Conservation (phyloP, 2,888 invertebrate species). For the Drosophila rubida region DNA sequence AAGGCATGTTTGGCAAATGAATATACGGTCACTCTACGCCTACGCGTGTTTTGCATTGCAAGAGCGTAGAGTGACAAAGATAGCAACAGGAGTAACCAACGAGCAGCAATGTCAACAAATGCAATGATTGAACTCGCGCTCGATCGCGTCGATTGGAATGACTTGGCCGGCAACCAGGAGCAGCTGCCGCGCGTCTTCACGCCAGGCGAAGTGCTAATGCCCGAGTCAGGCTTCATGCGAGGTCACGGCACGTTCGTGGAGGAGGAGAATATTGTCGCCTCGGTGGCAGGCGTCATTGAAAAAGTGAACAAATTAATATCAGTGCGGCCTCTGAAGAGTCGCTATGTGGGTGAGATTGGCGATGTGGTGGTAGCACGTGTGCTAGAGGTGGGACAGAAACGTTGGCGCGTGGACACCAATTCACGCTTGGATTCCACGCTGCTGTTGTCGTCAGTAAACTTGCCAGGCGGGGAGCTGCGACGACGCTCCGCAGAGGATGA, state of each 20-base stretch:
- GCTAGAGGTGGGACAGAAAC: slow-evolving; percentile 95
- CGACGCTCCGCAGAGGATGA: slow-evolving; percentile 98
- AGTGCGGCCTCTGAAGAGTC: slow-evolving; percentile 94
- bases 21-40: neutral
- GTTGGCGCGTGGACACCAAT: slow-evolving; percentile 98
- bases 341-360: slow-evolving; percentile 97
- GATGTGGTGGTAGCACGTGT: slow-evolving; percentile 98
- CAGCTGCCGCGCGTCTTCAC: slow-evolving; percentile 90
- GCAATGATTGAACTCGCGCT: slow-evolving; percentile 88
- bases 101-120: slow-evolving; percentile 81
- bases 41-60: slow-evolving; percentile 38
- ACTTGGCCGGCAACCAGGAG: slow-evolving; percentile 84
- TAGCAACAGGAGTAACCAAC: neutral
- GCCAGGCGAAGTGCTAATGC: slow-evolving; percentile 94
- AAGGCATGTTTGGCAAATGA: neutral
- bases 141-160: slow-evolving; percentile 87
- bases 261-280: slow-evolving; percentile 93
- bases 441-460: slow-evolving; percentile 95
- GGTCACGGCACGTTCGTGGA: slow-evolving; percentile 98
- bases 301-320: slow-evolving; percentile 97
- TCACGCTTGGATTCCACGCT: slow-evolving; percentile 94
- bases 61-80: neutral
- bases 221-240: slow-evolving; percentile 88
- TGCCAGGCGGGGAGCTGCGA: slow-evolving; percentile 98
- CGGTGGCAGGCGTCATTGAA: slow-evolving; percentile 97